Evolutionary conservation across 2,113 vertebrate species (phyloP).

Genomic region (Phalacrocorax brasilianus): DNA sequence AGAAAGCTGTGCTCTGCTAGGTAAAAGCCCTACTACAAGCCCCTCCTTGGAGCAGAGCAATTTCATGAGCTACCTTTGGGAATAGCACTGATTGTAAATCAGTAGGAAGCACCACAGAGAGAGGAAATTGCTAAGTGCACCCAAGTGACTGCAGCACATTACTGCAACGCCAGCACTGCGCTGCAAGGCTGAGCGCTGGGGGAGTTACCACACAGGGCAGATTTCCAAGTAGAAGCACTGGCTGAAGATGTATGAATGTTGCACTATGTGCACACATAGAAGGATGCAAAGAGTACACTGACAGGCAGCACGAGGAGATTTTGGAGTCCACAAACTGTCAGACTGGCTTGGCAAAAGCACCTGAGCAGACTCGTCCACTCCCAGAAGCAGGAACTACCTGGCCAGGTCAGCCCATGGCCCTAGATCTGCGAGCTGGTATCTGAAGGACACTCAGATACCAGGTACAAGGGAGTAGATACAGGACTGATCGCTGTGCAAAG

Average conservation of each 20-base stretch:
- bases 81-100: neutral
- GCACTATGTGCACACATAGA: neutral
- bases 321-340: neutral
- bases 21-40: neutral
- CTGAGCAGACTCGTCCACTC: neutral
- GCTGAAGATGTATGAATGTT: neutral
- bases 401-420: neutral
- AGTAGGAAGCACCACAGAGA: neutral
- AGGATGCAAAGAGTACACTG: neutral
- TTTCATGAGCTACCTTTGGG: neutral
- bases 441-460: neutral
- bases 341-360: neutral
- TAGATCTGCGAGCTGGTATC: neutral
- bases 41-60: neutral
- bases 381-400: neutral
- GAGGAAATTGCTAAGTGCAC: neutral
- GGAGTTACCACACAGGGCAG: neutral
- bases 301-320: neutral
- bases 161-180: neutral
- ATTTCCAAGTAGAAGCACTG: neutral
- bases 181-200: neutral
- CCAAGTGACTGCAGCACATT: neutral
- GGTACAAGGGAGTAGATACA: neutral
- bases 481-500: fast-evolving
- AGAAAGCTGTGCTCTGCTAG: neutral